Base-by-base conservation (phyloP, 2,888 invertebrate species). In the Laspeyria flexula region DNA sequence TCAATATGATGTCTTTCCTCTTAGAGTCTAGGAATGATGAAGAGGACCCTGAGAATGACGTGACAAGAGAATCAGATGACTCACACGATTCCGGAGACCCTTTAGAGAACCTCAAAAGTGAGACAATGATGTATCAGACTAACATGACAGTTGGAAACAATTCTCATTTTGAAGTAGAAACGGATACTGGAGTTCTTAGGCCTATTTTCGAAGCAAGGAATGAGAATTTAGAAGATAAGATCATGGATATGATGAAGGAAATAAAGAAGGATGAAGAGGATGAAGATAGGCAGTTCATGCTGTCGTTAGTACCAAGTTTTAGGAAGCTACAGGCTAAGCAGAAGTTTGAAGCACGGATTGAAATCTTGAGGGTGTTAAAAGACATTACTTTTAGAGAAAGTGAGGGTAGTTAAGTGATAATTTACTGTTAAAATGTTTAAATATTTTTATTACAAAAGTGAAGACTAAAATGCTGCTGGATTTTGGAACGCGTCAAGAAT, bases 331-430 rank as follows among this genome's bases (percentile, higher is more conserved):
- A 66, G 10, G 75, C 74, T 12, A 79, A 71, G 34, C 77, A 81
- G 51, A 86, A 83, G 59, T 79, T 83, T 52, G 81, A 83, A 45
- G 87, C 85, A 0, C 79, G 76, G 27, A 86, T 87, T 45, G 81
- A 78, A 55, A 80, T 87, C 39, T 61, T 86, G 23, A 81, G 79
- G 43, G 73, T 81, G 1, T 56, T 87, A 30, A 77, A 79, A 41
- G 65, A 76, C 1, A 69, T 82, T 0, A 79, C 73, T 37, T 80
- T 76, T 65, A 67, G 58, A 34, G 64, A 70, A 9, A 49, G 62
- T 37, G 69, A 46, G 1, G 48, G 55, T 6, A 55, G 55, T 31
- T 44, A 46, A 15, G 18, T 12, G 16, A 11, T 15, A 21, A 21
- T 21, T 29, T n/a, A 29, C 11, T n/a, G 10, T 9, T n/a, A 29